Evolutionary conservation across 2,113 vertebrate species (phyloP), one percentile per base, ranked within the genome.

Genomic region (Nettapus auritus): DNA sequence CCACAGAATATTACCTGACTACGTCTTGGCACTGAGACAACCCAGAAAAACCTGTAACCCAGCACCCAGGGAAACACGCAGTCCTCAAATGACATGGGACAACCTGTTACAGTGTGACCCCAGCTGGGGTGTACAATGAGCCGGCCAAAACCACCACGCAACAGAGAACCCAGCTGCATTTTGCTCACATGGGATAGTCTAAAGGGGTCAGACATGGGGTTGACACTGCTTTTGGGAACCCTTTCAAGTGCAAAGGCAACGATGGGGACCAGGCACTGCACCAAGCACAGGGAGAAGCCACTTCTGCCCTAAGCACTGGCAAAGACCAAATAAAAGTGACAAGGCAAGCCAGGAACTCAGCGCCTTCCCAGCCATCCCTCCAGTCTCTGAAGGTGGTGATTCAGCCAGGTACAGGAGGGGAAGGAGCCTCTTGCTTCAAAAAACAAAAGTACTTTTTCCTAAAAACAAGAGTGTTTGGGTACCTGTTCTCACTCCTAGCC

Each of bases 41-140:
- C 34, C 20, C 62, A 75, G 8, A 48, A 44, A 75, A 23, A 4
- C 25, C 34, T 23, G 60, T 50, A 80, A 56, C 53, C 42, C 4
- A 1, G 12, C 44, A 28, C 13, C 48, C 42, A 75, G 46, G 46
- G 46, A 8, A 26, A 75, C 15, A 44, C 18, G n/a, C n/a, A 36
- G 23, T 8, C 31, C 55, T 50, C 46, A 64, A 40, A 59, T 7
- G 9, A 59, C 22, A 16, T 25, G 23, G 38, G 8, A 50, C 31
- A 70, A 79, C 48, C n/a, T 5, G 4, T 8, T 29, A 71, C 2
- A 0, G 11, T 1, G 0, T 5, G 22, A 8, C 29, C 40, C 52
- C 29, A 48, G 15, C 36, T 40, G n/a, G 40, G 31, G 38, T 62
- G 71, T 71, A 44, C 55, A 78, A 42, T 0, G 16, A 84, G 34